A percentile compares a stretch with the other conserved stretches of the same genome.
These are phyloP conservation scores for Lasioglossum pauxillum DNA, from an alignment of 2,888 invertebrate genomes.

Conservation along the genomic window DNA sequence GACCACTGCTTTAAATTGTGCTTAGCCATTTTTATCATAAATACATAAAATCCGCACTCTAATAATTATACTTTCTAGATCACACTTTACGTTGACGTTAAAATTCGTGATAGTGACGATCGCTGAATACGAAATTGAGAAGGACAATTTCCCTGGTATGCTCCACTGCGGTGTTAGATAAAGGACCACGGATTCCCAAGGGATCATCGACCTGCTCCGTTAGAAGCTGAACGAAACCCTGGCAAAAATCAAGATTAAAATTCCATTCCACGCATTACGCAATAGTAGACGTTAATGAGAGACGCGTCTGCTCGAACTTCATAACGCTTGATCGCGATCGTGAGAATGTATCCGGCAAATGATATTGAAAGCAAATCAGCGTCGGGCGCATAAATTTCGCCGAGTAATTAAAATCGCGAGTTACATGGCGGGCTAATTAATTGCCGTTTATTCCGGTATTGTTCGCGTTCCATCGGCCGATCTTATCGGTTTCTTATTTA, in stretches of 20 bases:
- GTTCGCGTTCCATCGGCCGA: constrained; percentile 33
- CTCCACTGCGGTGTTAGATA: constrained; percentile 4
- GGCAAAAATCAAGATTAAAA: constrained; percentile 16
- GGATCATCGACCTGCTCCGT: constrained; percentile 50
- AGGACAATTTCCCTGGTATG: constrained; percentile 25
- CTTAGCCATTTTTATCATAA: too few species aligned
- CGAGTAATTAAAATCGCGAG: constrained; percentile 34
- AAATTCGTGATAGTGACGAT: too few species aligned
- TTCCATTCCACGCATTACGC: constrained; percentile 30
- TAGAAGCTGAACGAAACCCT: constrained; percentile 10
- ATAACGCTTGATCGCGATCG: constrained; percentile 23
- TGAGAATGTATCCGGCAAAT: constrained; percentile 47
- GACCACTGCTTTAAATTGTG: too few species aligned
- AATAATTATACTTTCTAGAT: too few species aligned
- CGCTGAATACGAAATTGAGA: neutral
- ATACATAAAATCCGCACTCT: too few species aligned
- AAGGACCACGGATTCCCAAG: constrained; percentile 47
- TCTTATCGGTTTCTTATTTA: constrained; percentile 42
- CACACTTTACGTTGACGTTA: too few species aligned
- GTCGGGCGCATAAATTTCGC: constrained; percentile 11
- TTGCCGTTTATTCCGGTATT: constrained; percentile 50
- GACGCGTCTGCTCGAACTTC: neutral
- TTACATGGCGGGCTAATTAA: constrained; percentile 40
- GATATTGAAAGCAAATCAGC: constrained; percentile 55
- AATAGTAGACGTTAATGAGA: constrained; percentile 45